Evolutionary conservation across 2,113 vertebrate genomes (phyloP), one percentile per base, ranked within the genome.

Genomic region (Megaleporinus macrocephalus): DNA sequence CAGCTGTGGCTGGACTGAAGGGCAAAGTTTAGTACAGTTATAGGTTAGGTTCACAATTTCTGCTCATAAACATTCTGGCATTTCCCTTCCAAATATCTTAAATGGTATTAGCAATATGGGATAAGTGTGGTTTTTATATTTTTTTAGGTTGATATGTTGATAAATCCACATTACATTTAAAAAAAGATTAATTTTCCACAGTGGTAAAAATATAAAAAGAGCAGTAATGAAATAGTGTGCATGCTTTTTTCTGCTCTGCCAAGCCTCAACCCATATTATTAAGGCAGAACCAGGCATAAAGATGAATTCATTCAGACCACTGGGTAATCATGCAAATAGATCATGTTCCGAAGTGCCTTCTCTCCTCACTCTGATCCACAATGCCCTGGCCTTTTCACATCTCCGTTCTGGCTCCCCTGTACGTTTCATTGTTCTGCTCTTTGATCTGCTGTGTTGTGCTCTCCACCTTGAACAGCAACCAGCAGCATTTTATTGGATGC

Each of bases 401-500:
- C 53, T 30, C 16, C 29, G 10, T 2, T 84, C 65, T 70, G 29
- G 51, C 74, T 41, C 71, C 47, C 15, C 51, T 44, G 29, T 72
- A 30, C 55, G 10, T 69, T 70, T 75, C 29, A 53, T 41, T 84
- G 30, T 66, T 44, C 68, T 70, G 16, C 71, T 66, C 57, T 80
- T 84, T 53, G 24, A 72, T 81, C 73, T 72, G 55, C 61, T 81
- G 57, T 73, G 61, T 49, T 81, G 24, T 20, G 51, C 59, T 69
- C 36, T 51, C 20, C 20, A 72, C 73, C 27, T 51, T 26, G 20
- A 33, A 44, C 51, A 49, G 63, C 61, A 71, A 76, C 36, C 65
- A 61, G 73, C 44, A 0, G 47, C 66, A 71, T 78, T 75, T 85
- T 57, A 78, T 74, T 81, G 70, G 74, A n/a, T 61, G 44, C 70